These are phyloP conservation scores for Choloepus hoffmanni DNA, from an alignment of 2,113 vertebrate species.

Conservation along the genomic window DNA sequence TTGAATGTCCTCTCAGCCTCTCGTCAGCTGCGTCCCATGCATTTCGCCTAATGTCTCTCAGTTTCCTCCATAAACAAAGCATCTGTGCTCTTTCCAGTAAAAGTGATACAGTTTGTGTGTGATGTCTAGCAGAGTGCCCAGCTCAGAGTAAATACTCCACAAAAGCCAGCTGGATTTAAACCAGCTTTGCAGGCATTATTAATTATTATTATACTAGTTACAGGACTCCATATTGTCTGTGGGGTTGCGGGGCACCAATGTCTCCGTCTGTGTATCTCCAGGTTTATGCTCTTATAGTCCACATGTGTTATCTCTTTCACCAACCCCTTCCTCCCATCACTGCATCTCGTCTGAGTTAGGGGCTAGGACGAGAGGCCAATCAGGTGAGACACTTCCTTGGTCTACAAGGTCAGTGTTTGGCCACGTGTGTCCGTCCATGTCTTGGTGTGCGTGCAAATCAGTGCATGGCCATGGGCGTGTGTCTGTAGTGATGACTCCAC, in stretches of 20 bases:
- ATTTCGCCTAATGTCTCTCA: fast-evolving
- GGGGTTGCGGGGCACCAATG: no score
- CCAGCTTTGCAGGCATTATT: background rate
- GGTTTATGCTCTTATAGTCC: background rate
- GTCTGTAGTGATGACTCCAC: background rate
- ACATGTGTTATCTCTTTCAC: fast-evolving
- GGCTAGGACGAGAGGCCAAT: background rate
- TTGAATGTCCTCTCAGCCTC: background rate
- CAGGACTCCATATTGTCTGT: background rate
- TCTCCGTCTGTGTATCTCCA: fast-evolving
- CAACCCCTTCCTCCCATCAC: fast-evolving
- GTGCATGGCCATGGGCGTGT: fast-evolving
- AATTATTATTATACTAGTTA: background rate
- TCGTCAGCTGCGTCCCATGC: background rate
- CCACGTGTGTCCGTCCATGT: background rate
- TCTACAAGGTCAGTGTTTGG: background rate
- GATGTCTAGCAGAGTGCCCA: background rate
- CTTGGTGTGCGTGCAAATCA: background rate
- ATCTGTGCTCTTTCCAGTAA: background rate
- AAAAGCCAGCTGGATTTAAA: background rate
- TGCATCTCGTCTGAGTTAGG: background rate
- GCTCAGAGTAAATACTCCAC: background rate
- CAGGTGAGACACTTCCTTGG: background rate
- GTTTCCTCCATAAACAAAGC: background rate
- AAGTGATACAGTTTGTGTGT: background rate